Percentiles rank a stretch among this genome's conserved stretches.
Evolutionary conservation across 2,113 vertebrate genomes (phyloP).

Genomic region (Centrocercus urophasianus): DNA sequence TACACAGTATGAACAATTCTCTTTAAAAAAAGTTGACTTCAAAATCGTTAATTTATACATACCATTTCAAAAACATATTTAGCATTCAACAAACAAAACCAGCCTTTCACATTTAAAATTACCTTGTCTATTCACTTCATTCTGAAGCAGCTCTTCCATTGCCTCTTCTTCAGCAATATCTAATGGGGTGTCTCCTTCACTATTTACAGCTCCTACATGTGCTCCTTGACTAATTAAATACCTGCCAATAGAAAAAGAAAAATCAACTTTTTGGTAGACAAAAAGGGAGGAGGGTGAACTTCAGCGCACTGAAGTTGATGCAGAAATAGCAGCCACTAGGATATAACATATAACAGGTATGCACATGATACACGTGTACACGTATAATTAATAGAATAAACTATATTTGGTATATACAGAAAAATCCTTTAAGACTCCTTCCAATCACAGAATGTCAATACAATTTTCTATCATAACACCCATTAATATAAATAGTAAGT

Average conservation of each 20-base stretch:
- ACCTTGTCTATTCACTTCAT: constrained; percentile 99
- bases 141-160: constrained; percentile 98
- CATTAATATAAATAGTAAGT: not conserved
- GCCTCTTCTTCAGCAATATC: constrained; percentile 98
- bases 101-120: constrained; percentile 26
- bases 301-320: not conserved
- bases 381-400: not conserved
- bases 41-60: not conserved
- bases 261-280: not conserved
- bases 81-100: not conserved
- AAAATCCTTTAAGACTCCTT: not conserved
- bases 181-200: constrained; percentile 97
- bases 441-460: not conserved
- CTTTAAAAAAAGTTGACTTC: not conserved
- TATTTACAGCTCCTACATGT: constrained; percentile 95
- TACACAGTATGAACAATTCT: not conserved
- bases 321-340: not conserved
- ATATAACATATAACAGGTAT: not conserved
- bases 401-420: not conserved
- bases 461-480: not conserved
- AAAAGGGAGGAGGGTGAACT: not conserved
- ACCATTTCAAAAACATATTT: not conserved
- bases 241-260: constrained; percentile 76
- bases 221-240: constrained; percentile 97
- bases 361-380: not conserved